Evolutionary conservation across 2,888 invertebrate genomes (phyloP).

Genomic region (Linyphia triangularis): DNA sequence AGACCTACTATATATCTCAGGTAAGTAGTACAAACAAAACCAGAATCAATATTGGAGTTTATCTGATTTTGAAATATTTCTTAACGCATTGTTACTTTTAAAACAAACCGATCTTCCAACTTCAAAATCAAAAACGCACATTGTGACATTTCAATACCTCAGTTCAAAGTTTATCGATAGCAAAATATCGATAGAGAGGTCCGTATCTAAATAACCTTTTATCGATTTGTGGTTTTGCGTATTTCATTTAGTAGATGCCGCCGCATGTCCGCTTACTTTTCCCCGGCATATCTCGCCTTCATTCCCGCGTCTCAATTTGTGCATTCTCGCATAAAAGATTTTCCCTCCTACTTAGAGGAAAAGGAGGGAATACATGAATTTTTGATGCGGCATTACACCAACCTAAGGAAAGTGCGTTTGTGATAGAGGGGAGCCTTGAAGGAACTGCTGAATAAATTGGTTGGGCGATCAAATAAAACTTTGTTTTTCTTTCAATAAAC

Average conservation of each 20-base stretch:
- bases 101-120: too few relatives aligned
- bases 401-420: neutral
- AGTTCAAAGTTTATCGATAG: slow-evolving; percentile 25
- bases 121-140: neutral
- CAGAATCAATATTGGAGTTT: too few relatives aligned
- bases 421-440: neutral
- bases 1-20: too few relatives aligned
- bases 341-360: slow-evolving; percentile 10
- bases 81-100: too few relatives aligned
- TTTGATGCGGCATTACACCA: slow-evolving; percentile 28
- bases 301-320: slow-evolving; percentile 31
- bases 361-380: slow-evolving; percentile 56
- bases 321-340: slow-evolving; percentile 31
- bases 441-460: neutral
- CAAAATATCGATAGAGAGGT: neutral
- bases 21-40: too few relatives aligned
- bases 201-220: slow-evolving; percentile 10
- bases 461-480: neutral
- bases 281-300: neutral
- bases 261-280: slow-evolving; percentile 16
- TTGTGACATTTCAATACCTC: neutral
- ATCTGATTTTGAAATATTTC: too few relatives aligned
- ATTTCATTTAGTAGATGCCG: slow-evolving; percentile 15
- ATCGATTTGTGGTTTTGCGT: slow-evolving; percentile 29
- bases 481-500: neutral